Percentiles rank a stretch among this genome's conserved stretches.
Conservation (phyloP, 2,888 invertebrate genomes). For the Zootermopsis nevadensis region DNA sequence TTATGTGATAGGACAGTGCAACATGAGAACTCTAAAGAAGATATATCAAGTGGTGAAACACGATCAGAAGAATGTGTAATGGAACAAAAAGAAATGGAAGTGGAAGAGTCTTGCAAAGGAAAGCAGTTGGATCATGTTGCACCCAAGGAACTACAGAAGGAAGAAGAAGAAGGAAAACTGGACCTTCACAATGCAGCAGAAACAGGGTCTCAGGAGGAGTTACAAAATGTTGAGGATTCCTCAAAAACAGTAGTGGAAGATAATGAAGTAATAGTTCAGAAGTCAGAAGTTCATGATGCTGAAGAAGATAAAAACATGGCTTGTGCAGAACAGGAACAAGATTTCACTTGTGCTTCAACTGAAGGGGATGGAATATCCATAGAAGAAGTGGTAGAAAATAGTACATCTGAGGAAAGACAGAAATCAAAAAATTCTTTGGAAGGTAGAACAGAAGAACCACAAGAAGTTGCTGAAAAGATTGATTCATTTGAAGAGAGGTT, state of each 20-base stretch:
- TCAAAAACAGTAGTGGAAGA: background rate
- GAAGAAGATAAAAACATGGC: constrained; percentile 26
- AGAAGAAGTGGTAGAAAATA: background rate
- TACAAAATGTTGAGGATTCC: background rate
- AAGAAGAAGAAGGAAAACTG: background rate
- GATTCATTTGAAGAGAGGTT: constrained; percentile 6
- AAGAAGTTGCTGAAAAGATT: constrained; percentile 10
- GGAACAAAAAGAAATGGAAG: no score
- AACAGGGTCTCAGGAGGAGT: background rate
- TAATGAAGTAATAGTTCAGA: background rate
- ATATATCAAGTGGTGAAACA: no score
- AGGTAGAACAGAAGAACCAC: constrained; percentile 34
- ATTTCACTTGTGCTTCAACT: no score
- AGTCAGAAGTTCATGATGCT: constrained; percentile 20
- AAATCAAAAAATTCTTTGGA: constrained; percentile 35
- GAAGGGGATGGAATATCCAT: background rate
- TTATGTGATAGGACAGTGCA: background rate
- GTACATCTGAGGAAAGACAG: constrained; percentile 12
- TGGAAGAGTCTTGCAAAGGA: no score
- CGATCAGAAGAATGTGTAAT: no score
- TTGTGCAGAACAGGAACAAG: background rate
- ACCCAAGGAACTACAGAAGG: background rate
- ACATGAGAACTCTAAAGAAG: no score
- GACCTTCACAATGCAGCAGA: background rate
- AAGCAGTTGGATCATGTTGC: no score